Percentiles rank a stretch among this genome's conserved stretches.
These are phyloP conservation scores for Cotesia chilonis DNA, from an alignment of 1,140 invertebrate genomes.

Conservation along the genomic window DNA sequence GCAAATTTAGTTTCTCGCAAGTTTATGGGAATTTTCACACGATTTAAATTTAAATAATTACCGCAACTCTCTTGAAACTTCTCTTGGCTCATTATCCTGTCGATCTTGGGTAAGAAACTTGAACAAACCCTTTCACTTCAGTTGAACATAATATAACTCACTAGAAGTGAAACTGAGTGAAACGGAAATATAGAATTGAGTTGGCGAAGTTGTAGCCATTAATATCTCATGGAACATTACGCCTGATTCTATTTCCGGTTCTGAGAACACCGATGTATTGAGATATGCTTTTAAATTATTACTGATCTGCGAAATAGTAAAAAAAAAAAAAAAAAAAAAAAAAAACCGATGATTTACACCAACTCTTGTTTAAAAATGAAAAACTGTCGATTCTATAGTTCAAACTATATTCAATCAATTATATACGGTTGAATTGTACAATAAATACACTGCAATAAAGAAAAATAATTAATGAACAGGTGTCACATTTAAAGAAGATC, in stretches of 20 bases:
- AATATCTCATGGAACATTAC: slow-evolving; percentile 59
- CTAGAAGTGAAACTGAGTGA: background rate
- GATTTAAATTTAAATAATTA: too few relatives aligned
- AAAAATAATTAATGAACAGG: too few relatives aligned
- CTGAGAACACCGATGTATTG: background rate
- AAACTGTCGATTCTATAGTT: too few relatives aligned
- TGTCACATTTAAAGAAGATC: too few relatives aligned
- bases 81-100: slow-evolving; percentile 18
- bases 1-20: background rate
- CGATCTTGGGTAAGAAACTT: background rate
- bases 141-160: slow-evolving; percentile 5
- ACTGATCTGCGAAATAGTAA: too few relatives aligned
- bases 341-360: too few relatives aligned
- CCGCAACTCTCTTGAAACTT: background rate
- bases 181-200: slow-evolving; percentile 50
- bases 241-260: slow-evolving; percentile 40
- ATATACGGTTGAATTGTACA: too few relatives aligned
- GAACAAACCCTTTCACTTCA: slow-evolving; percentile 25
- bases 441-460: too few relatives aligned
- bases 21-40: background rate
- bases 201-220: slow-evolving; percentile 52
- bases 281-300: background rate
- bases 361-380: too few relatives aligned
- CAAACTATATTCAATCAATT: too few relatives aligned
- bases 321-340: too few relatives aligned